phyloP scores from a whole-genome alignment of 2,113 vertebrate genomes.

The Fulica atra region DNA sequence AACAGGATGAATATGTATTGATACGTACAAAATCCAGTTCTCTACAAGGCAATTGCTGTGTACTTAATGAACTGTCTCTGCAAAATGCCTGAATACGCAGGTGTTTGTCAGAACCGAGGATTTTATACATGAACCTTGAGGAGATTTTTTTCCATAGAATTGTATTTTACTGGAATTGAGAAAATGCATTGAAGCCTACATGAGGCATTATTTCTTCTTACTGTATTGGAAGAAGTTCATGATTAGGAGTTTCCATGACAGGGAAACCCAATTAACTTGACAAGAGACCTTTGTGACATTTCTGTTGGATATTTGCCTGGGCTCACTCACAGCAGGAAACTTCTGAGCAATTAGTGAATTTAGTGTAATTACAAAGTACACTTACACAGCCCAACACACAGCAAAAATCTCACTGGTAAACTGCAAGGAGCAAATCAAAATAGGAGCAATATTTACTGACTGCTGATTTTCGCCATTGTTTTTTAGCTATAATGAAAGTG shows the following conservation, averaged over 20 bases:
- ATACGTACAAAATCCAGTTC: neutral
- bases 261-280: neutral
- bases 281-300: neutral
- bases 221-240: neutral
- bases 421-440: neutral
- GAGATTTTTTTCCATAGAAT: neutral
- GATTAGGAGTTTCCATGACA: neutral
- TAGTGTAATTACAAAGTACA: neutral
- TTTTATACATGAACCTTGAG: neutral
- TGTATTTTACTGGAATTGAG: neutral
- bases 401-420: neutral
- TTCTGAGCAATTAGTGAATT: neutral
- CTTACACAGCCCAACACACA: neutral
- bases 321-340: neutral
- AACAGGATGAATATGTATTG: neutral
- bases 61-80: neutral
- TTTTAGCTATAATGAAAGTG: conserved; percentile 80
- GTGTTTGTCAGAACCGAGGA: neutral
- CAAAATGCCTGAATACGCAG: neutral
- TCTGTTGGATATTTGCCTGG: neutral
- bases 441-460: neutral
- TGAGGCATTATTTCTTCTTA: neutral
- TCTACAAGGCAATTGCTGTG: neutral
- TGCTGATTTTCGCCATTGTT: neutral
- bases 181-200: neutral